Conservation (phyloP, 2,888 invertebrate species). For the Pristionchus mayeri region DNA sequence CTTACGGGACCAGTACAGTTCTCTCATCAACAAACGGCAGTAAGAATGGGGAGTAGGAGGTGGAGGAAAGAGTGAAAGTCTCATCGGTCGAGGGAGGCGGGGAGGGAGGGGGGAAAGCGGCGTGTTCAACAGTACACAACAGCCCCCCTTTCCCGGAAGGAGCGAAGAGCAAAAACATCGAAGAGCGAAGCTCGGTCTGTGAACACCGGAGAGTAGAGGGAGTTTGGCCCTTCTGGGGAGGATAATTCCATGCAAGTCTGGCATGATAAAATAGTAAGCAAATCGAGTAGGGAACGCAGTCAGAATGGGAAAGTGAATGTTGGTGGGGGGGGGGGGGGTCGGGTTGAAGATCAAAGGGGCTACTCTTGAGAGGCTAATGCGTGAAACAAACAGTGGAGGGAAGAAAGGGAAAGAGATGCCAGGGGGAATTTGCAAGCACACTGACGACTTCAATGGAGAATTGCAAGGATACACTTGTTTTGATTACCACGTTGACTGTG, state of each 20-base stretch:
- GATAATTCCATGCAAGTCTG: too few species aligned
- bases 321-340: neutral
- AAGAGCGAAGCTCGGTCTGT: too few species aligned
- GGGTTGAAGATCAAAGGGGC: neutral
- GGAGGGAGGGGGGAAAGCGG: neutral
- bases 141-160: neutral
- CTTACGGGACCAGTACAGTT: neutral
- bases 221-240: neutral
- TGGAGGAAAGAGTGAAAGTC: slow-evolving; percentile 28
- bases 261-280: too few species aligned
- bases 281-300: neutral
- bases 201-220: too few species aligned
- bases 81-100: neutral
- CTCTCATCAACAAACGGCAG: slow-evolving; percentile 22
- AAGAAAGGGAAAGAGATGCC: neutral
- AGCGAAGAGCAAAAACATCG: too few species aligned
- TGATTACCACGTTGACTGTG: neutral
- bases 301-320: neutral
- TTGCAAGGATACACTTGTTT: neutral
- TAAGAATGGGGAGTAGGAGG: slow-evolving; percentile 8
- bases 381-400: slow-evolving; percentile 19
- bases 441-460: neutral
- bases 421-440: too few species aligned
- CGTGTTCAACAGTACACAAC: slow-evolving; percentile 26
- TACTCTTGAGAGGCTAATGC: slow-evolving; percentile 27